Evolutionary conservation across 2,888 invertebrate species (phyloP), one percentile per base, ranked within the genome.

Genomic region (Emmelina monodactyla): DNA sequence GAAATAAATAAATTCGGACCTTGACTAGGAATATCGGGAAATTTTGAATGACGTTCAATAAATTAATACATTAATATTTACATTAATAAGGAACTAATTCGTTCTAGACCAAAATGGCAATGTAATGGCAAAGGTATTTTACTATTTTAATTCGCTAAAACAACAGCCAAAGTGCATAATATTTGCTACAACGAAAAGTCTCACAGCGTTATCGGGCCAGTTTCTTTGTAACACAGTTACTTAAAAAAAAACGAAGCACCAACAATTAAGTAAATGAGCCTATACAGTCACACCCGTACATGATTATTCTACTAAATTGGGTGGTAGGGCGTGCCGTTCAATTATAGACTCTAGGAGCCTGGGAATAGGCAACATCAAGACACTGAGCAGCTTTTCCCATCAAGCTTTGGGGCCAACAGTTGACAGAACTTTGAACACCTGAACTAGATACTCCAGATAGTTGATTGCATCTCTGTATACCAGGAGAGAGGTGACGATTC

Each of bases 61-160:
- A 58, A 62, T 58, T 69, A 71, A 75, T 70, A 73, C 70, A 66
- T 67, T 60, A 62, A 66, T 79, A 76, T 78, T 71, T 75, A 78
- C 73, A 71, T 60, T 62, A 62, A 62, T 67, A 66, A 78, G 78
- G 78, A 79, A 79, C 78, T 78, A 68, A 73, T 65, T 69, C 66
- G 62, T 62, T 71, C 61, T 73, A 72, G 62, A 72, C 73, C 72
- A 61, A 73, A 73, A 76, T 79, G 78, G 78, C 78, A 78, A 78
- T 70, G 62, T 71, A 70, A 76, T 78, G 78, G 78, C 78, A 78
- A 72, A 68, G 49, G 66, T 59, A 61, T 64, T 62, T 41, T 56
- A 63, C 55, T 63, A 64, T 55, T 49, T 61, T 57, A 53, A 59
- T 56, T 59, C 51, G 52, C 57, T 66, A 62, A 29, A 58, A 51